Evolutionary conservation across 2,797 vertebrate genomes (phyloP).

Genomic region (Gambelia wislizenii): DNA sequence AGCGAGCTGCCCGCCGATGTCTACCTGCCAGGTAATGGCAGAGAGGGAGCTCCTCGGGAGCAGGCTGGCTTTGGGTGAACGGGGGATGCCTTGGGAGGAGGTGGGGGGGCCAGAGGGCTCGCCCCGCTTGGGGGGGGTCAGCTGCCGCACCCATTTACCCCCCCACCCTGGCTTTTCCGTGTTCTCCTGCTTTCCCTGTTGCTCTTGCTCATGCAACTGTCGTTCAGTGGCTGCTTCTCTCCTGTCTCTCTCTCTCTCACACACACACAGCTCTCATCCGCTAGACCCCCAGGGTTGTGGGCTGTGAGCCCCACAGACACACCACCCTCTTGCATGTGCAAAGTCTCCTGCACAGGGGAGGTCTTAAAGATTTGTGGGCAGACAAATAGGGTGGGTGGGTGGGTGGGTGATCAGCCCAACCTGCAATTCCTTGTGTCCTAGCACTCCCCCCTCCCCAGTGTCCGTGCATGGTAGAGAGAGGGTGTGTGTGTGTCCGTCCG

Average conservation of each 20-base stretch:
- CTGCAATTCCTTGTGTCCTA: background rate
- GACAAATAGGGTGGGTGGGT: background rate
- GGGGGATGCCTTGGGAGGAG: background rate
- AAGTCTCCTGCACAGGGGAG: too few relatives aligned
- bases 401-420: background rate
- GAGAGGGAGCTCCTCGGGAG: background rate
- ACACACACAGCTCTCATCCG: too few relatives aligned
- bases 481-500: too few relatives aligned
- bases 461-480: too few relatives aligned
- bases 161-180: too few relatives aligned
- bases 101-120: too few relatives aligned
- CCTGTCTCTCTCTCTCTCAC: too few relatives aligned
- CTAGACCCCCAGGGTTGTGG: background rate
- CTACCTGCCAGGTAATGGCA: slow-evolving; percentile 87
- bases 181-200: background rate
- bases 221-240: background rate
- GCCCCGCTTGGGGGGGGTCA: too few relatives aligned
- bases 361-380: too few relatives aligned
- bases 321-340: too few relatives aligned
- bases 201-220: too few relatives aligned
- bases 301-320: background rate
- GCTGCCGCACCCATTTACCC: background rate
- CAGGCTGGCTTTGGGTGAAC: rapidly evolving
- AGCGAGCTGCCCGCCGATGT: slow-evolving; percentile 83
- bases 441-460: background rate